Base-by-base conservation (phyloP, 2,113 vertebrate genomes). In the Calyptomena viridis region DNA sequence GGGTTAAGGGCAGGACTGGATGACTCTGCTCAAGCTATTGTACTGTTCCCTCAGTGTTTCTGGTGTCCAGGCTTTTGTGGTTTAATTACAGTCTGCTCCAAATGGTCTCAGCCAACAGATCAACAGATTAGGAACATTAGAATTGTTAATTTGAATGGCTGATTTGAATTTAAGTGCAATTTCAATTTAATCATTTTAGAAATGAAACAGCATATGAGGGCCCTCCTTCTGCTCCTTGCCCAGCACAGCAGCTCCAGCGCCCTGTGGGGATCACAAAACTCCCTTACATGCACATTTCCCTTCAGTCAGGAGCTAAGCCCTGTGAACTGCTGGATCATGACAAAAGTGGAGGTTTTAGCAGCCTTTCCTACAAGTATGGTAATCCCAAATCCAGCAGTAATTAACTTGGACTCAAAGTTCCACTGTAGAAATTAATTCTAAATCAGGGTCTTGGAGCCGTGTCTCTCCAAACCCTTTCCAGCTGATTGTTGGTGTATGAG, bases 91-190 rank as follows among this genome's bases (percentile, higher is more conserved):
- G 95, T 64, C 91, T 87, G 69, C 80, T 95, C 83, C 91, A 94
- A 97, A 96, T 69, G 95, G 93, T 91, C 86, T 85, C 60, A 95
- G 94, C 91, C 78, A 96, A 94, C 89, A 94, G 89, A 97, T 97
- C 97, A 92, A 96, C 97, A 96, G 90, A 94, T 95, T 94, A 91
- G 92, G 83, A 91, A 33, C 91, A 96, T 95, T 97, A 94, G 97
- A 96, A 96, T 95, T 97, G 95, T 96, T 96, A 94, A 97, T 97
- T 93, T 78, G 83, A 89, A 94, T 75, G 85, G 93, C 77, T 96
- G 96, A 96, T 96, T 94, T 96, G 97, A 95, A 97, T 97, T 95
- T 97, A 95, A 96, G 95, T 94, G 93, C 95, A 95, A 90, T 90
- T 94, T 92, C 92, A 93, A 95, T 96, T 94, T 93, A 95, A 95